Evolutionary conservation across 1,140 invertebrate species (phyloP).

Genomic region (Bilobella aurantiaca): DNA sequence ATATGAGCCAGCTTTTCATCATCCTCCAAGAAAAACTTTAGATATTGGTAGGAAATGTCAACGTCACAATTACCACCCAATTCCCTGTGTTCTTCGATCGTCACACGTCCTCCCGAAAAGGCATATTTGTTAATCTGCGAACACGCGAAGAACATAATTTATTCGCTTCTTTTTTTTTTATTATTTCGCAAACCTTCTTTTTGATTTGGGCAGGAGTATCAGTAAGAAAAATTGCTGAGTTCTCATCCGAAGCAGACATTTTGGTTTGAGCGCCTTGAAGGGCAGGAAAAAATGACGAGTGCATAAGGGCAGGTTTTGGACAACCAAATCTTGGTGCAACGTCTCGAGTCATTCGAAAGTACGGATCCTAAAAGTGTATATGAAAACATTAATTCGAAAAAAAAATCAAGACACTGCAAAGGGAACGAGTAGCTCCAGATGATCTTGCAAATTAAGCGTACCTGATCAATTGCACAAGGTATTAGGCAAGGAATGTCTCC

Average conservation of each 20-base stretch:
- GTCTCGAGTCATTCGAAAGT: constrained; percentile 97
- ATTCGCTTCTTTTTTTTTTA: neutral
- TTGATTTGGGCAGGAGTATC: constrained; percentile 96
- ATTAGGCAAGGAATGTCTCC: constrained; percentile 84
- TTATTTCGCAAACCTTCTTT: constrained; percentile 59
- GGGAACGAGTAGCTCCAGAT: too few species aligned
- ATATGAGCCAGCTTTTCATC: constrained; percentile 78
- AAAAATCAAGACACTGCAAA: too few species aligned
- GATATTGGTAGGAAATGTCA: constrained; percentile 92
- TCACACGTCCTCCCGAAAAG: constrained; percentile 90
- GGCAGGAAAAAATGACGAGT: constrained; percentile 91
- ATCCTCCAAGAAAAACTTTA: constrained; percentile 92
- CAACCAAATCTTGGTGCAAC: constrained; percentile 79
- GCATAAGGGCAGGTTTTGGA: constrained; percentile 86
- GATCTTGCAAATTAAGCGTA: constrained; percentile 34
- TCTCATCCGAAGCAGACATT: constrained; percentile 93
- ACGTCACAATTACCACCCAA: constrained; percentile 90
- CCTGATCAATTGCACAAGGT: constrained; percentile 97
- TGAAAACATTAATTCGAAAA: neutral
- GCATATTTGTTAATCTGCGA: constrained; percentile 90
- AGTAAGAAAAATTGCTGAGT: constrained; percentile 87
- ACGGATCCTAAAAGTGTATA: constrained; percentile 65
- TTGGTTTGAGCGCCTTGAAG: constrained; percentile 93
- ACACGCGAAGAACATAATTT: constrained; percentile 22
- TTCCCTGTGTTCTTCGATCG: constrained; percentile 82